Evolutionary conservation across 2,113 vertebrate genomes (phyloP), one percentile per base, ranked within the genome.

Genomic region (Crotophaga sulcirostris): DNA sequence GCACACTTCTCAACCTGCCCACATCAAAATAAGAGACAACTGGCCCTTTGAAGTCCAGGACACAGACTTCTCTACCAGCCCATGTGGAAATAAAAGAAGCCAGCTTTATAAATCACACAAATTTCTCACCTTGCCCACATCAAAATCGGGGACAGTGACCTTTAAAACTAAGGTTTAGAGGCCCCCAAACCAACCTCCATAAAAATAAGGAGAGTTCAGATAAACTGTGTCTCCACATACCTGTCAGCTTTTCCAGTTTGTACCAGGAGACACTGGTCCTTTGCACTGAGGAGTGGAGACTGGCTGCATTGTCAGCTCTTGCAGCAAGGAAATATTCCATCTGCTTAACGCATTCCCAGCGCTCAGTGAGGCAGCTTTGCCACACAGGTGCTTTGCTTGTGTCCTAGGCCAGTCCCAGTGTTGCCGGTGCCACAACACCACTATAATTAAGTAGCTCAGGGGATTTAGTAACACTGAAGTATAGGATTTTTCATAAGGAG

Each of bases 21-120:
- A 98, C 97, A 97, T 98, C 97, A 98, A 98, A 98, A 98, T 98
- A 97, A 98, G 97, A 97, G 93, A 98, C 98, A 98, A 98, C 97
- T 97, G 97, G 97, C 95, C 97, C 98, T 98, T 98, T 98, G 98
- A 98, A 98, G 98, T 98, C 87, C 96, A 96, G 97, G 97, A 97
- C 97, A 97, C 93, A 96, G 97, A 96, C 90, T 97, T 97, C 97
- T 96, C 97, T 97, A 95, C 84, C 92, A 94, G 90, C 89, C 95
- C 94, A 94, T 95, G 96, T 85, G 92, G 95, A 94, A 91, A 96
- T 70, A 95, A 90, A 95, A 68, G 91, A 93, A 96, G 79, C 56
- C 47, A 87, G 76, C 62, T 97, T 88, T 95, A 95, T 92, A 96
- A 97, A 95, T 95, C 86, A 96, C 52, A 96, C 38, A 77, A 45